Evolutionary conservation across 2,888 invertebrate genomes (phyloP).

Genomic region (Hypercompe scribonia): DNA sequence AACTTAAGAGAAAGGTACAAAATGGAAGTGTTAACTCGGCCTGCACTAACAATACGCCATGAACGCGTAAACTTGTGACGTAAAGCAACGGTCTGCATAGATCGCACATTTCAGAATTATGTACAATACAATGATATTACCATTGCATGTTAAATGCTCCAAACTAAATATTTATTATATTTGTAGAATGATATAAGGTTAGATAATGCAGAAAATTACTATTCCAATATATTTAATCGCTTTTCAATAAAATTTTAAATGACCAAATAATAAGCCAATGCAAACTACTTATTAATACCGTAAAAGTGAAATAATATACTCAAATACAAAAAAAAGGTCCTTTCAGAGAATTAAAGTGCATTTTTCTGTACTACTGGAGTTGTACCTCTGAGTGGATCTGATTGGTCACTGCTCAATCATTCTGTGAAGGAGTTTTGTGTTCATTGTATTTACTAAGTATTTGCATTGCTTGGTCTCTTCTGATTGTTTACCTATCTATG

Average conservation of each 20-base stretch:
- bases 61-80: slow-evolving; percentile 68
- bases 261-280: neutral
- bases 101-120: slow-evolving; percentile 54
- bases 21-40: slow-evolving; percentile 63
- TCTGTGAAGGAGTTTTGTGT: neutral
- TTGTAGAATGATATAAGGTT: neutral
- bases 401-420: neutral
- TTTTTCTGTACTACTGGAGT: neutral
- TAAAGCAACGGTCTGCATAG: slow-evolving; percentile 55
- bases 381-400: neutral
- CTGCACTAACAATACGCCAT: slow-evolving; percentile 62
- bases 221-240: neutral
- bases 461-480: neutral
- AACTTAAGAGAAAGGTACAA: slow-evolving; percentile 77
- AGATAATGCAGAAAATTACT: neutral
- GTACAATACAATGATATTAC: slow-evolving; percentile 23
- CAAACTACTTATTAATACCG: neutral
- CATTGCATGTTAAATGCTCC: neutral
- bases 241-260: neutral
- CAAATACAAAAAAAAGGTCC: neutral
- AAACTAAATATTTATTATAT: neutral
- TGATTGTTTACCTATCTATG: neutral
- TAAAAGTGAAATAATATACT: too few relatives aligned
- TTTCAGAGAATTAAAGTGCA: neutral
- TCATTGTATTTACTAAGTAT: neutral